A percentile compares a stretch with the other conserved stretches of the same genome.
Conservation (phyloP, 2,888 invertebrate genomes). For the Meta bourneti region DNA sequence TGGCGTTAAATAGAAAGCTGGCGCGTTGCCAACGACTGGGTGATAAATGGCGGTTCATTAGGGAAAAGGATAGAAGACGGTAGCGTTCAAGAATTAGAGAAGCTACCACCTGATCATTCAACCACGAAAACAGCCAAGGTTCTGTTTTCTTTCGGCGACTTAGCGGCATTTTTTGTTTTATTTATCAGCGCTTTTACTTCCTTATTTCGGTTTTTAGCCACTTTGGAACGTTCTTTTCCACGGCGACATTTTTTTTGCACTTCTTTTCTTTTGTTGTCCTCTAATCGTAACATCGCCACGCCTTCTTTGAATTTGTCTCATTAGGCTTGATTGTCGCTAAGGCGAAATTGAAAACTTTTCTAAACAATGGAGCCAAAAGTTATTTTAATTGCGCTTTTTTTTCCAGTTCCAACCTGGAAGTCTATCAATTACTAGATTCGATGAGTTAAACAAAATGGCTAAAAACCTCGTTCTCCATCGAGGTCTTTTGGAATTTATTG, state of each 20-base stretch:
- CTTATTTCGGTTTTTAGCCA: not conserved
- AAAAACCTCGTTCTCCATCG: too few relatives aligned
- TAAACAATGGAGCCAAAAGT: not conserved
- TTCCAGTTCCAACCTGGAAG: too few relatives aligned
- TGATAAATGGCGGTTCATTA: slow-evolving; percentile 69
- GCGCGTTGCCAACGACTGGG: slow-evolving; percentile 63
- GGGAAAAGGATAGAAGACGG: slow-evolving; percentile 45
- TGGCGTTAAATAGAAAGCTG: slow-evolving; percentile 65
- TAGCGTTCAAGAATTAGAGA: slow-evolving; percentile 57
- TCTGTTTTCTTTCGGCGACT: slow-evolving; percentile 62
- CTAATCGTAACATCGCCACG: not conserved
- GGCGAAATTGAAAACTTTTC: not conserved
- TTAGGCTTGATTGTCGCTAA: slow-evolving; percentile 30
- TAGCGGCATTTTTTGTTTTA: slow-evolving; percentile 5
- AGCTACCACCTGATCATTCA: slow-evolving; percentile 62
- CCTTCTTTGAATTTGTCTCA: slow-evolving; percentile 40
- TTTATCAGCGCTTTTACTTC: not conserved
- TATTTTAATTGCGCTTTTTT: too few relatives aligned
- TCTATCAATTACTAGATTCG: too few relatives aligned
- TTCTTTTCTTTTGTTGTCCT: not conserved
- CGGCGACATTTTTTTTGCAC: slow-evolving; percentile 1
- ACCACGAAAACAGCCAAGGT: slow-evolving; percentile 58
- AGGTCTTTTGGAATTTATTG: too few relatives aligned
- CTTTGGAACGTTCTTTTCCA: not conserved
- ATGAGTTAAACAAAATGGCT: too few relatives aligned